phyloP scores from a whole-genome alignment of 2,797 vertebrate genomes.

The Enteromius fasciolatus region DNA sequence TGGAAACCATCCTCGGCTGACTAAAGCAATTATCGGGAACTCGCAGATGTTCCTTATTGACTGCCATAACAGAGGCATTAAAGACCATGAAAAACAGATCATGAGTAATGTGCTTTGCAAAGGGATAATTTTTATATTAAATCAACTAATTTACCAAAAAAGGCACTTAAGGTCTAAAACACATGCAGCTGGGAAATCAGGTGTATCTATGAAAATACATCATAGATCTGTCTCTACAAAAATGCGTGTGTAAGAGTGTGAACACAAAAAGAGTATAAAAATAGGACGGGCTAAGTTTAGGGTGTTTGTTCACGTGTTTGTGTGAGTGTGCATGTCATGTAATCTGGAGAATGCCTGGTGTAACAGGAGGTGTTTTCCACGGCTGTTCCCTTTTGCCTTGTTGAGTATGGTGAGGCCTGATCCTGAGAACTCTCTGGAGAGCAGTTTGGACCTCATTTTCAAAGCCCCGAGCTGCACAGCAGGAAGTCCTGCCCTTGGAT shows the following conservation, averaged over 20 bases:
- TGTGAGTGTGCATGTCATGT: conserved; percentile 30
- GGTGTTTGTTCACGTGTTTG: conserved; percentile 25
- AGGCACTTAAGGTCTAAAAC: conserved; percentile 40
- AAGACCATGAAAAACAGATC: conserved; percentile 44
- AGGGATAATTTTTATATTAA: conserved; percentile 47
- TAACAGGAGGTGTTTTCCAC: conserved; percentile 71
- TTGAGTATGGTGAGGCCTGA: conserved; percentile 61
- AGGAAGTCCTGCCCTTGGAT: conserved; percentile 77
- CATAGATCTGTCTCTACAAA: conserved; percentile 7
- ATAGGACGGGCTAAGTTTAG: conserved; percentile 32
- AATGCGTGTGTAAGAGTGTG: conserved; percentile 20
- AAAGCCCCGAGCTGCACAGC: conserved; percentile 73
- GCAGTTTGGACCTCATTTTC: conserved; percentile 69
- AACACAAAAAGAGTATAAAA: conserved; percentile 25
- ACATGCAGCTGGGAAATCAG: conserved; percentile 47
- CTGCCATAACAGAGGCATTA: conserved; percentile 29
- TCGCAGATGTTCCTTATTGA: conserved; percentile 45
- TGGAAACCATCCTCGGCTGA: conserved; percentile 9
- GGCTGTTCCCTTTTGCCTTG: conserved; percentile 69
- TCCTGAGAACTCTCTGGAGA: conserved; percentile 72
- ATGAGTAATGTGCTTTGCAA: conserved; percentile 53
- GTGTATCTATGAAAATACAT: conserved; percentile 19
- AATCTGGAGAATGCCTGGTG: conserved; percentile 63
- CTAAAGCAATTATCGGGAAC: not conserved
- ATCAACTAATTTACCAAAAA: conserved; percentile 57